Evolutionary conservation across 2,888 invertebrate genomes (phyloP), one percentile per base, ranked within the genome.

Genomic region (Endotricha flammealis): DNA sequence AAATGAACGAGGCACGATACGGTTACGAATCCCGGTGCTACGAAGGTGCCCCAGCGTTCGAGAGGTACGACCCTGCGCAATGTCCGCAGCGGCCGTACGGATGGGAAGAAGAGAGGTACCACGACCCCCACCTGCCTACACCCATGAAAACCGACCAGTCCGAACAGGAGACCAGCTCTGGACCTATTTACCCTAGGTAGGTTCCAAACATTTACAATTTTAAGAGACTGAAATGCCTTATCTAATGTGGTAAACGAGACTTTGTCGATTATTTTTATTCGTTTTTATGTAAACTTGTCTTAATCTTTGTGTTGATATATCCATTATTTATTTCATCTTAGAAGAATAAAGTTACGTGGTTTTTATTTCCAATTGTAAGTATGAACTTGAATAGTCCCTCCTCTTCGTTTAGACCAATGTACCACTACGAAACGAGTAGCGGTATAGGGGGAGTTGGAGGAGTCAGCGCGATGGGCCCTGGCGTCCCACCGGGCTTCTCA

Each of bases 111-210:
- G 90, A 90, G 64, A 81, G 82, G 42, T 90, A 90, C 58, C 87
- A 89, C 46, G 89, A 90, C 59, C 88, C 88, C 39, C 87, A 77
- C 80, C 87, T 64, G 63, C 90, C 86, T 62, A 89, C 71, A 49
- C 90, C 83, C 65, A 89, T 87, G 90, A 94, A 94, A 77, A 90
- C 91, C 12, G 94, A 94, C 72, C 88, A 88, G 57, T 81, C 87
- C 16, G 91, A 91, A 53, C 89, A 89, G 51, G 92, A 93, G 55
- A 88, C 91, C 57, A 88, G 78, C 54, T 88, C 90, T 42, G 92
- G 92, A 36, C 93, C 93, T 10, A 88, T 93, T 38, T 93, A 93
- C 73, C 93, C 93, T 49, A 90, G 91, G 91, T 91, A 81, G 59
- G 79, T 75, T 41, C 34, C 25, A 33, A n/a, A 28, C 12, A 13